These are phyloP conservation scores for Saccopteryx bilineata DNA, from an alignment of 2,113 vertebrate genomes.

Conservation along the genomic window DNA sequence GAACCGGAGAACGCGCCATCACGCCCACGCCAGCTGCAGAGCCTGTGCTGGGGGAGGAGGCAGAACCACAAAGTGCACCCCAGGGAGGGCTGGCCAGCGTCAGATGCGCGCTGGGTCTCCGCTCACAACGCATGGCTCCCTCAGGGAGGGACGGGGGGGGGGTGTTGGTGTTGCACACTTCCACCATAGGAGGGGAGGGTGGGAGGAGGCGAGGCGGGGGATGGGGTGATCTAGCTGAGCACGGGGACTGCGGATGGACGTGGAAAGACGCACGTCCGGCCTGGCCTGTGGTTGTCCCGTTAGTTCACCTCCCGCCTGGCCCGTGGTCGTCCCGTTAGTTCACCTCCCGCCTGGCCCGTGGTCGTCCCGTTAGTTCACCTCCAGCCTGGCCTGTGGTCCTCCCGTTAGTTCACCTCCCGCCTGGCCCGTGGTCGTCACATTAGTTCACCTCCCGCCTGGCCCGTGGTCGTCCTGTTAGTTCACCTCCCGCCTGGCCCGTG, in stretches of 20 bases:
- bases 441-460: neutral
- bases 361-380: no score
- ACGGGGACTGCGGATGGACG: accelerated
- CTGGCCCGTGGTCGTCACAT: neutral
- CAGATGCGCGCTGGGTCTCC: accelerated
- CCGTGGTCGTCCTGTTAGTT: no score
- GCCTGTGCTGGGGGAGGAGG: neutral
- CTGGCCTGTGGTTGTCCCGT: neutral
- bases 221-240: neutral
- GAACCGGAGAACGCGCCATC: accelerated
- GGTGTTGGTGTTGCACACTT: no score
- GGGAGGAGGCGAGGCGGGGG: accelerated
- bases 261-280: neutral
- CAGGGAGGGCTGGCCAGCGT: neutral
- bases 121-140: accelerated
- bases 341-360: no score
- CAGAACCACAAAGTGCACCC: accelerated
- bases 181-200: neutral
- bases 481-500: no score
- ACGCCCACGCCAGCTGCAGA: neutral
- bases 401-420: no score
- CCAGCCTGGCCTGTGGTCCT: no score
- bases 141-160: accelerated
- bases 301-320: neutral
- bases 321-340: no score